Percentiles rank a stretch among this genome's conserved stretches.
Conservation (phyloP, 2,888 invertebrate species). For the Serrognathus titanus region DNA sequence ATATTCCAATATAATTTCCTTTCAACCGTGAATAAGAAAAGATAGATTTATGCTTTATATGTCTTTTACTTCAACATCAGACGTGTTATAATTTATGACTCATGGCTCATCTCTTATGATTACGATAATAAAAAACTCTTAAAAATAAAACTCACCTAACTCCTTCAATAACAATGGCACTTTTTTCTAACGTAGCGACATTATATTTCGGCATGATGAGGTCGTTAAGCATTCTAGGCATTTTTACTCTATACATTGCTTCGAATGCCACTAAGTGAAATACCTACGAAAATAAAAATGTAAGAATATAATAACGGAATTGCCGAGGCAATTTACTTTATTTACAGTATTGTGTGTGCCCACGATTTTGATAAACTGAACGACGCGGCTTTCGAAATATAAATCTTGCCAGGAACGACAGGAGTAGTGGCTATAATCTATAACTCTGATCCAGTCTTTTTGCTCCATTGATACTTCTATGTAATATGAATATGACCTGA, state of each 20-base stretch:
- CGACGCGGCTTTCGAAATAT: constrained; percentile 86
- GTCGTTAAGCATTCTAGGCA: constrained; percentile 72
- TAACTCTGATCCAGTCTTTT: constrained; percentile 89
- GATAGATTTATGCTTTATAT: too few relatives aligned
- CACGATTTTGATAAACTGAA: constrained; percentile 75
- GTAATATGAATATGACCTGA: constrained; percentile 81
- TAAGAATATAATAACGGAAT: constrained; percentile 5
- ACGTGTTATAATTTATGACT: too few relatives aligned
- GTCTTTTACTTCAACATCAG: too few relatives aligned
- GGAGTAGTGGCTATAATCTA: constrained; percentile 87
- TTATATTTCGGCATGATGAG: constrained; percentile 81
- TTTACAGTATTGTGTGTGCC: constrained; percentile 96
- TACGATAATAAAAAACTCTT: background rate
- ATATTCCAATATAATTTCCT: too few relatives aligned
- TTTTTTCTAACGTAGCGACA: constrained; percentile 85
- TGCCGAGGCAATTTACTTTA: constrained; percentile 55
- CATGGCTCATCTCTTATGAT: too few relatives aligned
- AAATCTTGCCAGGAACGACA: constrained; percentile 97
- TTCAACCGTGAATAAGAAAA: too few relatives aligned
- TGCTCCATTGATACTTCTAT: constrained; percentile 94
- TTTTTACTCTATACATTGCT: constrained; percentile 76
- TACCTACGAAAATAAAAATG: constrained; percentile 51
- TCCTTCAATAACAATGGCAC: constrained; percentile 94
- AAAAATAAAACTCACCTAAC: constrained; percentile 59
- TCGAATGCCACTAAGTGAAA: constrained; percentile 94